Percentiles rank a stretch among this genome's conserved stretches.
Conservation (phyloP, 2,113 vertebrate genomes). For the Indicator maculatus region DNA sequence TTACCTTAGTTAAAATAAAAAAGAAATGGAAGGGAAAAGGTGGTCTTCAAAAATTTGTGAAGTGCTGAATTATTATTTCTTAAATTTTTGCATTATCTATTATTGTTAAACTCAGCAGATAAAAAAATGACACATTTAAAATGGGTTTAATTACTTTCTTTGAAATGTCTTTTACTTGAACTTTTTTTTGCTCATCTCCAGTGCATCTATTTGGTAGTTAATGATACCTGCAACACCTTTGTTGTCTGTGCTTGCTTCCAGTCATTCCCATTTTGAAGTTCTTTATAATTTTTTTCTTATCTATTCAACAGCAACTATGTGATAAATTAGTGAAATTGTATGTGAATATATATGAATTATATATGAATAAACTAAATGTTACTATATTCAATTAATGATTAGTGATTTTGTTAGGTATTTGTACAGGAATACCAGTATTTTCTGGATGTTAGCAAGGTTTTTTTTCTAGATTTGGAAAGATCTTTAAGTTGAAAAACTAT, state of each 20-base stretch:
- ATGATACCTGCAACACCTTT: background rate
- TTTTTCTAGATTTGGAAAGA: background rate
- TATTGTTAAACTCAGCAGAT: background rate
- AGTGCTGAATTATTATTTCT: background rate
- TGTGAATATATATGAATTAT: background rate
- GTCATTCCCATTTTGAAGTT: background rate
- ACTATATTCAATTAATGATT: background rate
- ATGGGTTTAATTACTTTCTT: background rate
- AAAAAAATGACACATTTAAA: background rate
- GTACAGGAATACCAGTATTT: background rate
- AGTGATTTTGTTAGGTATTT: background rate
- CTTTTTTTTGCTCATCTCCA: background rate
- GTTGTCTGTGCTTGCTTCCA: background rate
- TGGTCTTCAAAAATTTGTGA: background rate
- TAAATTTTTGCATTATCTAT: fast-evolving
- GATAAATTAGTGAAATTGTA: background rate
- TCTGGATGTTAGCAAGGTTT: background rate
- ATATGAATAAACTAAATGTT: background rate
- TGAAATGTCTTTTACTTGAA: background rate
- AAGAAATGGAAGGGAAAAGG: background rate
- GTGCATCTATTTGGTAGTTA: background rate
- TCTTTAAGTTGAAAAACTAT: background rate
- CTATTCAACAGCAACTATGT: background rate
- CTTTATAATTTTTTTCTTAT: background rate
- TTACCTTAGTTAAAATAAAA: background rate